phyloP scores from a whole-genome alignment of 2,797 vertebrate species.

The Hydrolagus colliei region DNA sequence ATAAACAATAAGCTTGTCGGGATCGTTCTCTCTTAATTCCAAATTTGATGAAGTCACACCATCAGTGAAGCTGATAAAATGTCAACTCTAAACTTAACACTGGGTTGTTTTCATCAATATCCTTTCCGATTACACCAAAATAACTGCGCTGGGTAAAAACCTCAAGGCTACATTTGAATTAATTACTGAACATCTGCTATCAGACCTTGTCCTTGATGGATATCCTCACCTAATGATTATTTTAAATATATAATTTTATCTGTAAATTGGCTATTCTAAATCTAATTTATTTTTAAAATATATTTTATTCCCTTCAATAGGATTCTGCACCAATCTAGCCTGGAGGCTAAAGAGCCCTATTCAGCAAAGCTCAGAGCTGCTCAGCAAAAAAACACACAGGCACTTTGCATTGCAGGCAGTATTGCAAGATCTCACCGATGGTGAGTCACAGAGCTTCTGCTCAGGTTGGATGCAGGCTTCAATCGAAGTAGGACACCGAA shows the following conservation, averaged over 20 bases:
- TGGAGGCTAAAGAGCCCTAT: conserved; percentile 5
- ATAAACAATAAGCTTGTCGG: too few relatives aligned
- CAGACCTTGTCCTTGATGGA: conserved; percentile 3
- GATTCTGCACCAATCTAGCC: not conserved
- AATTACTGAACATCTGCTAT: conserved; percentile 17
- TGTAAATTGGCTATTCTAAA: not conserved
- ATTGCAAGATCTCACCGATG: not conserved
- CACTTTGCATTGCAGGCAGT: not conserved
- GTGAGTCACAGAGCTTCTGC: not conserved
- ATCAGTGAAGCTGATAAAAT: not conserved
- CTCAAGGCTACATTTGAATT: conserved; percentile 12
- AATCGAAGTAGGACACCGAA: too few relatives aligned
- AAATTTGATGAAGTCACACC: not conserved
- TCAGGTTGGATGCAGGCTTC: too few relatives aligned
- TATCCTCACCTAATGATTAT: not conserved
- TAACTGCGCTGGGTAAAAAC: not conserved
- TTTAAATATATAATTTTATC: conserved; percentile 9
- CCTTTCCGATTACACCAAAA: not conserved
- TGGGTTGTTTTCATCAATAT: not conserved
- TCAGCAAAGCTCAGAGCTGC: not conserved
- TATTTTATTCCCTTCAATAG: conserved; percentile 10
- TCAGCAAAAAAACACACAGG: not conserved
- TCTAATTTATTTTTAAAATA: conserved; percentile 22
- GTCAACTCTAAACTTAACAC: not conserved
- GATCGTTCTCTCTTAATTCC: not conserved